Evolutionary conservation across 2,797 vertebrate species (phyloP), one percentile per base, ranked within the genome.

Genomic region (Hemitrygon akajei): DNA sequence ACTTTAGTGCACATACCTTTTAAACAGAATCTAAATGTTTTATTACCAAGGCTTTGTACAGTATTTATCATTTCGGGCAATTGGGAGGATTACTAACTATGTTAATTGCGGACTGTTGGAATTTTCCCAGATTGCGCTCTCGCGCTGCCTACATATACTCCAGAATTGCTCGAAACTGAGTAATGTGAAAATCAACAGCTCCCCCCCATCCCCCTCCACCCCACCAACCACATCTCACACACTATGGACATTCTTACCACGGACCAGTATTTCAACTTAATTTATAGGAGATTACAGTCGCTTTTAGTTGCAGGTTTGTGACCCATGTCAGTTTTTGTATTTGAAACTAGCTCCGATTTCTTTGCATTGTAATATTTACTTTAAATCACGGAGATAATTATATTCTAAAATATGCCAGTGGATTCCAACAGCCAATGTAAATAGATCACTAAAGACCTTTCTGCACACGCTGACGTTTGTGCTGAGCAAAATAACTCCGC

Each of bases 331-430:
- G 96, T 97, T 97, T 96, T 96, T 98, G 97, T 97, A 96, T 96
- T 96, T 96, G 96, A 96, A 96, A 96, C 94, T 95, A 96, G 96
- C 96, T 94, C 56, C 96, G 96, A 96, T 97, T 94, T 94, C 47
- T 97, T 96, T 96, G 96, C 97, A 96, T 96, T 97, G 97, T 98
- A 97, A 98, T 93, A 97, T 98, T 98, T 97, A 97, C 96, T 99
- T 98, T 99, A 99, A 98, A 98, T 96, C 94, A 93, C 98, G 98
- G 98, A 97, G 97, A 97, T 97, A 97, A 97, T 97, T 98, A 97
- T 97, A 98, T 98, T 97, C 97, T 96, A 97, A 97, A 95, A 95
- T 82, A 95, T 96, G 96, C 95, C 95, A 97, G 96, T 96, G 96
- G 96, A 96, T 96, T 97, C 96, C 96, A 96, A 97, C 96, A 97